phyloP scores from a whole-genome alignment of 2,113 vertebrate genomes.

The Kryptolebias marmoratus region DNA sequence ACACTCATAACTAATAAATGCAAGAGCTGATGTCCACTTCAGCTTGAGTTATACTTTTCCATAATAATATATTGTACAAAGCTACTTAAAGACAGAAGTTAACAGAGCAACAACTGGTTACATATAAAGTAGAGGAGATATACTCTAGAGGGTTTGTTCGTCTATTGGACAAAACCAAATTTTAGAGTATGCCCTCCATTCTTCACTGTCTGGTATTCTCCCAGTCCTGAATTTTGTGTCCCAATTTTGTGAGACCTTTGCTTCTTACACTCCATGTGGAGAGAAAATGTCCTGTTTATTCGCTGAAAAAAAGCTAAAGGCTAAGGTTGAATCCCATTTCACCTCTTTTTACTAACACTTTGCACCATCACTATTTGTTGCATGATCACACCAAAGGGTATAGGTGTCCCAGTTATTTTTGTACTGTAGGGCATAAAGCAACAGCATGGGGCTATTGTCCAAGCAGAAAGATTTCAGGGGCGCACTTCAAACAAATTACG shows the following conservation, averaged over 20 bases:
- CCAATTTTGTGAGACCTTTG: constrained; percentile 64
- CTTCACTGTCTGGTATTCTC: constrained; percentile 12
- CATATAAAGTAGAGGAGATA: not conserved
- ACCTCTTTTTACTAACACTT: not conserved
- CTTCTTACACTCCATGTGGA: constrained; percentile 40
- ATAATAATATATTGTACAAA: not conserved
- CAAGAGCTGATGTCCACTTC: constrained; percentile 13
- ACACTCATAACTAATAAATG: constrained; percentile 19
- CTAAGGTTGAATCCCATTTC: constrained; percentile 4
- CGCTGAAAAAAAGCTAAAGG: constrained; percentile 29
- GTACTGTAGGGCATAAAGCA: too few relatives aligned
- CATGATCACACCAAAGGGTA: not conserved
- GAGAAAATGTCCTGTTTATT: constrained; percentile 50
- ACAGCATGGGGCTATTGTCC: too few relatives aligned
- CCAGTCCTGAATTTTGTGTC: constrained; percentile 52
- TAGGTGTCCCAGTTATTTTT: not conserved
- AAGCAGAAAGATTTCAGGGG: too few relatives aligned
- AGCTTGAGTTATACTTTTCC: constrained; percentile 22
- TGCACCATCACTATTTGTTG: not conserved
- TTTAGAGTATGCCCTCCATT: constrained; percentile 7
- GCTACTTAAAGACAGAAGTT: not conserved
- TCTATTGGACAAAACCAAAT: constrained; percentile 19
- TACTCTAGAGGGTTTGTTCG: not conserved
- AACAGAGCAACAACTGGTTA: not conserved
- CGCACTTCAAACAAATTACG: too few relatives aligned